These are phyloP conservation scores for Anguilla pacifica DNA, from an alignment of 2,797 vertebrate species.

Conservation along the genomic window DNA sequence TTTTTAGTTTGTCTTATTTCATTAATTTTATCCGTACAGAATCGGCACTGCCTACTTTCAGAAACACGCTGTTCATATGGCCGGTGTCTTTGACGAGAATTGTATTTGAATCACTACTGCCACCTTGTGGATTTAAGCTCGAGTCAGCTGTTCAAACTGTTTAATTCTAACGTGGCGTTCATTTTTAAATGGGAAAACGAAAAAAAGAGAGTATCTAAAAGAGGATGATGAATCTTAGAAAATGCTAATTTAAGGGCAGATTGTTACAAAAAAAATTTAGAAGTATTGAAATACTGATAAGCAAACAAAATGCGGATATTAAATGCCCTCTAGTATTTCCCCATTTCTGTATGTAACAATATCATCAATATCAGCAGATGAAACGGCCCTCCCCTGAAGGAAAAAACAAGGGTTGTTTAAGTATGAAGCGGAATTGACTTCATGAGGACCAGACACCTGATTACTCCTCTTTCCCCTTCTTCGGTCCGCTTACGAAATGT, in stretches of 20 bases:
- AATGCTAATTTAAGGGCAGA: neutral
- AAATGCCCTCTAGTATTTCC: neutral
- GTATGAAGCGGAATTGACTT: conserved; percentile 28
- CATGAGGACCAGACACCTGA: conserved; percentile 26
- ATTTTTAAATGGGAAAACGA: neutral
- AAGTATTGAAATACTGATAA: conserved; percentile 1
- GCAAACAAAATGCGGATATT: neutral
- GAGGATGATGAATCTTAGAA: neutral
- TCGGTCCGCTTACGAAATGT: conserved; percentile 45
- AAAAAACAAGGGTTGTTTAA: conserved; percentile 24
- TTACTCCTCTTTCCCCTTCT: conserved; percentile 46
- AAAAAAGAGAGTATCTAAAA: neutral
- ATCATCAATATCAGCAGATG: conserved; percentile 39
- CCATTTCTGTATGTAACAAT: neutral
- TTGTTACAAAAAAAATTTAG: neutral
- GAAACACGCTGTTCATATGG: neutral
- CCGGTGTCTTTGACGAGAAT: conserved; percentile 29
- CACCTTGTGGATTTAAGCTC: conserved; percentile 67
- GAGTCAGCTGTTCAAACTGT: conserved; percentile 8
- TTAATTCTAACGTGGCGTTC: neutral
- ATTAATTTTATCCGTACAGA: neutral
- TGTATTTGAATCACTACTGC: conserved; percentile 68
- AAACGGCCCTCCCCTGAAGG: conserved; percentile 26
- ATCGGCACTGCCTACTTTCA: neutral
- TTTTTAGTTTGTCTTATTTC: neutral